Evolutionary conservation across 2,113 vertebrate genomes (phyloP).

Genomic region (Albula goreensis): DNA sequence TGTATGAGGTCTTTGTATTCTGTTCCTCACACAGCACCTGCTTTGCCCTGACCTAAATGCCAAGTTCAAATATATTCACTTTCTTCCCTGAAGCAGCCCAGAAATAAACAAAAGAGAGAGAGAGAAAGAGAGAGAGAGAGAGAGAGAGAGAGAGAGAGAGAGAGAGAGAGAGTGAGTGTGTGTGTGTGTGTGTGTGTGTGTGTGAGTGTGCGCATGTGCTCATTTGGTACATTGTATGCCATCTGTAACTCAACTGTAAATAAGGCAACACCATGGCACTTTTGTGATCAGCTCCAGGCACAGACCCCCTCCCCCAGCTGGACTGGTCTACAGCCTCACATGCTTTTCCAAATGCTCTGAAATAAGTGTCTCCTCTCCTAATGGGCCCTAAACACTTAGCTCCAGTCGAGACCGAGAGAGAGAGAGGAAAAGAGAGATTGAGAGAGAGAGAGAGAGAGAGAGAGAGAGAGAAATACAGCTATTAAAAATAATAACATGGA

Average conservation of each 20-base stretch:
- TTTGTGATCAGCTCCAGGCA: background rate
- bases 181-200: too few relatives aligned
- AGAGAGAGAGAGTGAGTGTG: background rate
- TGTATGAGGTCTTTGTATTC: too few relatives aligned
- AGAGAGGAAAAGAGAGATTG: too few relatives aligned
- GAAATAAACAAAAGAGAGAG: background rate
- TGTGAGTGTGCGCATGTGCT: too few relatives aligned
- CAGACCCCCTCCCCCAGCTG: background rate
- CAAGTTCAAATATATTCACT: conserved; percentile 4
- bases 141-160: background rate
- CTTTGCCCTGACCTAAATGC: conserved; percentile 19
- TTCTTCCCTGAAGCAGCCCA: conserved; percentile 1
- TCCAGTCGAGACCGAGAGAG: background rate
- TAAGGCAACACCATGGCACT: background rate
- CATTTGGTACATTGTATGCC: background rate
- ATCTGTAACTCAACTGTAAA: conserved; percentile 32
- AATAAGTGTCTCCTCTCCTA: conserved; percentile 37
- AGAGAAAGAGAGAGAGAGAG: background rate
- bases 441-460: too few relatives aligned
- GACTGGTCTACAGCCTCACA: background rate
- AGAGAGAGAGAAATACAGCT: conserved; percentile 17
- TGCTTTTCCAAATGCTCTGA: conserved; percentile 23
- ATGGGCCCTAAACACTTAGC: conserved; percentile 30
- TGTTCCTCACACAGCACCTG: background rate
- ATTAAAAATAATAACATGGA: conserved; percentile 44